These are phyloP conservation scores for Hedya salicella DNA, from an alignment of 2,888 invertebrate species.

Conservation along the genomic window DNA sequence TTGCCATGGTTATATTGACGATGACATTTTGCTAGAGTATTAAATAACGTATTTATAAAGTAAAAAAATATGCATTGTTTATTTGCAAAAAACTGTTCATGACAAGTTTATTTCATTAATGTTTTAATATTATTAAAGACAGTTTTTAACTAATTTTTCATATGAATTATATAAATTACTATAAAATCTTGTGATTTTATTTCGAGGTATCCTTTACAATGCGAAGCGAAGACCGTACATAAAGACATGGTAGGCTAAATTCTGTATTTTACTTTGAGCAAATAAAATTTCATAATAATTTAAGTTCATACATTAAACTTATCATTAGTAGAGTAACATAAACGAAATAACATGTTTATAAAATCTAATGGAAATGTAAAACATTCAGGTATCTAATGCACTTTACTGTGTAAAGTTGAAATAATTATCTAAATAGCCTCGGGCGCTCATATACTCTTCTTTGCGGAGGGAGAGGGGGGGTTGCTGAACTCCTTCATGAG, in stretches of 20 bases:
- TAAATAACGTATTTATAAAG: slow-evolving; percentile 35
- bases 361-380: slow-evolving; percentile 83
- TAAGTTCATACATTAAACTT: slow-evolving; percentile 71
- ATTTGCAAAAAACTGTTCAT: slow-evolving; percentile 55
- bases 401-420: slow-evolving; percentile 61
- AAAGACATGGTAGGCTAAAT: slow-evolving; percentile 49
- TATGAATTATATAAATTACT: slow-evolving; percentile 80
- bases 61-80: slow-evolving; percentile 32
- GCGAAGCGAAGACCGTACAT: slow-evolving; percentile 53
- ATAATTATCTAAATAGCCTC: slow-evolving; percentile 47
- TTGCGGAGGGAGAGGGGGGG: slow-evolving; percentile 69
- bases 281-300: slow-evolving; percentile 78
- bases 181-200: slow-evolving; percentile 58
- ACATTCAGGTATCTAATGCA: slow-evolving; percentile 77
- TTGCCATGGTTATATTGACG: slow-evolving; percentile 43
- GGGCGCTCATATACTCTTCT: slow-evolving; percentile 68
- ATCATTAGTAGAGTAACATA: slow-evolving; percentile 67
- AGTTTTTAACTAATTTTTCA: slow-evolving; percentile 78
- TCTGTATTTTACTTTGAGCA: slow-evolving; percentile 79
- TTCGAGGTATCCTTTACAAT: slow-evolving; percentile 47
- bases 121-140: slow-evolving; percentile 77
- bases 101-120: slow-evolving; percentile 68
- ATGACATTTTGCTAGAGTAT: slow-evolving; percentile 42
- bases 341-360: slow-evolving; percentile 81
- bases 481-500: slow-evolving; percentile 64